Evolutionary conservation across 2,113 vertebrate genomes (phyloP), one percentile per base, ranked within the genome.

Genomic region (Lanius collurio): DNA sequence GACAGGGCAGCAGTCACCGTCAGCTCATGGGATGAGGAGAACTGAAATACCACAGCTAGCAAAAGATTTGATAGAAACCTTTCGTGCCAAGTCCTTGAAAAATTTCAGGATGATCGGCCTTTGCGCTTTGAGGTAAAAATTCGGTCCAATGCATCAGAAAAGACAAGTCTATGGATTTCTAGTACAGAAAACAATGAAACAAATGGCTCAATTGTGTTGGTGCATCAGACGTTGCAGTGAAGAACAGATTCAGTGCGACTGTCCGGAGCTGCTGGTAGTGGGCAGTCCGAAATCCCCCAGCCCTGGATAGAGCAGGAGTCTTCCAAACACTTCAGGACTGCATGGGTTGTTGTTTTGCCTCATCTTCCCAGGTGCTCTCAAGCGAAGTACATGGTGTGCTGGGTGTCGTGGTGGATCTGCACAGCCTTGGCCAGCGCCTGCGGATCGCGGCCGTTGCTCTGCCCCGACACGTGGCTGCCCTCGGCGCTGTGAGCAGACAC

Each of bases 301-400:
- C 97, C 97, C 96, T 90, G 56, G 79, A 77, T 10, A 88, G 56
- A 93, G 96, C 78, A 55, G 93, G 39, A 91, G 96, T 96, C 79
- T 97, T 96, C 94, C 83, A 95, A 96, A 95, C 90, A 67, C 92
- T 88, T 95, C 92, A 97, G 98, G 97, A 97, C 95, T 95, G 97
- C 81, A 11, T 22, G 94, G 92, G 93, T 95, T 80, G 87, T 83
- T 87, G 91, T 75, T 70, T 84, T 71, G 94, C 92, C 91, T 95
- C 90, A 57, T 89, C 95, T 93, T 76, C 89, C 95, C 94, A 77
- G 93, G 90, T 49, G 94, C 87, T 96, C 96, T 99, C 98, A 99
- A 97, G 99, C 99, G 88, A 99, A 99, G 98, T 99, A 99, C 99
- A 99, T 99, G 33, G 99, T 99, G 96, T 99, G 99, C 97, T 99